Evolutionary conservation across 2,113 vertebrate species (phyloP).

Genomic region (Hipposideros armiger): DNA sequence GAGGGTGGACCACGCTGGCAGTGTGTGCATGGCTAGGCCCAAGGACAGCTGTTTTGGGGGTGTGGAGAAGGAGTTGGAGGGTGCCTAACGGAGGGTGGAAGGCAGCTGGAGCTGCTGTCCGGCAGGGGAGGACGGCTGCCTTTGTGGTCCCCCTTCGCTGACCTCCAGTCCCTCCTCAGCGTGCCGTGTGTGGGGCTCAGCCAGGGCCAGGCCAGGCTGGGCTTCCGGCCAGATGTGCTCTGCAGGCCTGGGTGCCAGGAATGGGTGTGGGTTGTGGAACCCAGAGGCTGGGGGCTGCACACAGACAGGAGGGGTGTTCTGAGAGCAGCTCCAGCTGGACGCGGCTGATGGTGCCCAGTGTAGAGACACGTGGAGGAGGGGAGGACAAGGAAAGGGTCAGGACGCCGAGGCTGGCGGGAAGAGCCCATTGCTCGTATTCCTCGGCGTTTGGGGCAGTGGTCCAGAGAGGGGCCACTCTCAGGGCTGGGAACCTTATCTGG

Average conservation of each 20-base stretch:
- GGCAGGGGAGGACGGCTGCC: background rate
- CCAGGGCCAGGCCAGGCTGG: background rate
- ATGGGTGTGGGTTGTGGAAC: no score
- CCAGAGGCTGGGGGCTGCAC: background rate
- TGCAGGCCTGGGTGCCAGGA: background rate
- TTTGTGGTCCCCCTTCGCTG: background rate
- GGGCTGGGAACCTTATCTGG: background rate
- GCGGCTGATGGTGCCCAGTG: accelerated
- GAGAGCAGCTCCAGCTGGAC: no score
- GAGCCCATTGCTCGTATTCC: background rate
- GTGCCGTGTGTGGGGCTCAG: background rate
- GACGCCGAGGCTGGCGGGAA: accelerated
- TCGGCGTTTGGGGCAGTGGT: background rate
- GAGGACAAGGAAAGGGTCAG: no score
- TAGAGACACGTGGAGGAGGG: background rate
- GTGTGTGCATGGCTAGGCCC: no score
- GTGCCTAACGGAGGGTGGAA: background rate
- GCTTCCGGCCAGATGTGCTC: background rate
- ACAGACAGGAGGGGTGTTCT: background rate
- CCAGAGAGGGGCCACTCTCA: background rate
- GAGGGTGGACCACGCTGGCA: background rate
- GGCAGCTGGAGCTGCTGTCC: background rate
- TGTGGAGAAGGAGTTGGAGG: background rate
- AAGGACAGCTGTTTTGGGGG: background rate
- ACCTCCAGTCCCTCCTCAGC: background rate